Base-by-base conservation (phyloP, 2,113 vertebrate genomes). In the Xerus inauris region DNA sequence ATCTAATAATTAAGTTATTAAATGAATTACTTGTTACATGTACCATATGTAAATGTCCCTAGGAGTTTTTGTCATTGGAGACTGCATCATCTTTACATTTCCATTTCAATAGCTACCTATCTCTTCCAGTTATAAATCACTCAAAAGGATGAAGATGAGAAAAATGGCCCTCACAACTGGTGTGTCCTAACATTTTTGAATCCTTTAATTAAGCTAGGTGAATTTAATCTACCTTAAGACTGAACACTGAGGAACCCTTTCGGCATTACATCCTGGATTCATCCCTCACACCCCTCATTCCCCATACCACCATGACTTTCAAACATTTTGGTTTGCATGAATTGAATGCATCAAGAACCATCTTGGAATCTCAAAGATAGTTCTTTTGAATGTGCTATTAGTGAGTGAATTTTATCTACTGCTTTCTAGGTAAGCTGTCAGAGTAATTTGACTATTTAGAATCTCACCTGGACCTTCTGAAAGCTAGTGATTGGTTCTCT, bases 1-100 rank as follows among this genome's bases (percentile, higher is more conserved):
- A 42, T 86, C 81, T 81, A 85, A 72, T 92, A 79, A 94, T 79
- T 72, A 71, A 80, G 47, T 86, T 65, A 16, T 75, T 88, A 65
- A 97, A 76, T 42, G 87, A 45, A 83, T 71, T 92, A 62, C 38
- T 79, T 93, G 83, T 12, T 59, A 32, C 10, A 40, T 24, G 8
- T 75, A n/a, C 87, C 32, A 1, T 91, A 62, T 65, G 47, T 93
- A 49, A 38, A 51, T 69, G 6, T 72, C 32, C 38, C 64, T 73
- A 30, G 38, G 38, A 82, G 45, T 80, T 95, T 93, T 62, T 72
- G 20, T 72, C 47, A 38, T 2, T 67, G 28, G 30, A 26, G 26
- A 76, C 11, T 62, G 32, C n/a, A 75, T 94, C 12, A 51, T 94
- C 64, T 96, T 87, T 92, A 45, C 4, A 69, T 67, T 94, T 87